phyloP scores from a whole-genome alignment of 2,888 invertebrate genomes.

The Dioctria linearis region DNA sequence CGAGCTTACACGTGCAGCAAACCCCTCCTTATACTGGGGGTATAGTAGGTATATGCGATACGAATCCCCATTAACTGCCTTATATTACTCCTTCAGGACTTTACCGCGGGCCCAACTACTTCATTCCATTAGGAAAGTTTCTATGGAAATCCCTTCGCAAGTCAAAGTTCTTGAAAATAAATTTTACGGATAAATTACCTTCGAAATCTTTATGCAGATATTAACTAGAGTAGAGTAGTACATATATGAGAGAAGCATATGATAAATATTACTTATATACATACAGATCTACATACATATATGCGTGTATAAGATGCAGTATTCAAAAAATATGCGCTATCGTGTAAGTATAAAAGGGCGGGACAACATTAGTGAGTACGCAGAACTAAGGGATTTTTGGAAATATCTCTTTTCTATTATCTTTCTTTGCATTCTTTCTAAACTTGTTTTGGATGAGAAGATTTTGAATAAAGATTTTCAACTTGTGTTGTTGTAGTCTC shows the following conservation, averaged over 20 bases:
- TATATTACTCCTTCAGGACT: slow-evolving; percentile 22
- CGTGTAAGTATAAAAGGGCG: no score
- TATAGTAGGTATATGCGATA: slow-evolving; percentile 6
- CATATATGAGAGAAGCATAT: neutral
- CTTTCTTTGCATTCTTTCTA: no score
- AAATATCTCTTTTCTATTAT: no score
- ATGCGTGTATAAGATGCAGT: no score
- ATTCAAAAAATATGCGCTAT: no score
- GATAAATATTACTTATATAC: neutral
- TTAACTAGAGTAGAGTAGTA: neutral
- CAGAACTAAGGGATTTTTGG: no score
- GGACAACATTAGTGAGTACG: no score
- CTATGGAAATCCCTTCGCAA: slow-evolving; percentile 21
- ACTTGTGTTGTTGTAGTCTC: no score
- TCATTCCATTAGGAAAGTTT: slow-evolving; percentile 41
- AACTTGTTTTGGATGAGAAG: no score
- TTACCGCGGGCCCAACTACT: neutral
- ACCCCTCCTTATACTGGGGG: neutral
- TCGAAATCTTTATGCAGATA: slow-evolving; percentile 16
- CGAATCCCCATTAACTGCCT: slow-evolving; percentile 25
- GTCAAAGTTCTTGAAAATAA: slow-evolving; percentile 42
- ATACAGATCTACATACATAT: neutral
- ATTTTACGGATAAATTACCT: slow-evolving; percentile 45
- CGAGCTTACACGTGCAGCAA: neutral
- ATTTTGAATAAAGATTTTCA: no score